Conservation (phyloP, 2,113 vertebrate species). For the Peromyscus leucopus region DNA sequence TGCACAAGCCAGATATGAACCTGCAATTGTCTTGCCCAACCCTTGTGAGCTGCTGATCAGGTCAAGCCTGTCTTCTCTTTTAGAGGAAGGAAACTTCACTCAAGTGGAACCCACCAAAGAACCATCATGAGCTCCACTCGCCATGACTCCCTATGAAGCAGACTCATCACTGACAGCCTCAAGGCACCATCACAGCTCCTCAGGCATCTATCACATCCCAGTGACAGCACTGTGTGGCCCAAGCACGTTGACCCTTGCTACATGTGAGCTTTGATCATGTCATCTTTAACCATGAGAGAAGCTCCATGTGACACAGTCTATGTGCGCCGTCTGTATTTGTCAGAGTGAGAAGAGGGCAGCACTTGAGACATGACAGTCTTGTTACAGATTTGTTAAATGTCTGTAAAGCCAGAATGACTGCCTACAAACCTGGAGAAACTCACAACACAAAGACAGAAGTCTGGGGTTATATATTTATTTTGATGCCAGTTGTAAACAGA, state of each 20-base stretch:
- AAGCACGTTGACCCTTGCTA: no score
- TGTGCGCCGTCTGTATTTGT: not conserved
- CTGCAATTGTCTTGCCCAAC: not conserved
- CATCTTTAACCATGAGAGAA: not conserved
- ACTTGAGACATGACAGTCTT: not conserved
- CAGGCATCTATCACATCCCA: not conserved
- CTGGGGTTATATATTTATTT: not conserved
- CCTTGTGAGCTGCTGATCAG: not conserved
- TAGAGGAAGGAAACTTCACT: slow-evolving; percentile 1
- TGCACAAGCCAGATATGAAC: not conserved
- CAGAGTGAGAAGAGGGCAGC: not conserved
- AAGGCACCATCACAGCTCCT: no score
- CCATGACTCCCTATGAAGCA: slow-evolving; percentile 74
- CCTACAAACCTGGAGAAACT: not conserved
- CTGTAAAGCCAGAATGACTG: not conserved
- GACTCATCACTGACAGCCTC: not conserved
- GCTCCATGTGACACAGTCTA: not conserved
- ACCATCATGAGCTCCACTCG: slow-evolving; percentile 73
- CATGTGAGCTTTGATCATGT: not conserved
- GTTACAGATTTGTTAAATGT: not conserved
- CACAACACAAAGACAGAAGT: not conserved
- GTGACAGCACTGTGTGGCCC: not conserved
- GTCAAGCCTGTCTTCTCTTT: not conserved
- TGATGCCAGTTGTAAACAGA: not conserved
- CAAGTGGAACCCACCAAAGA: slow-evolving; percentile 69